phyloP scores from a whole-genome alignment of 1,140 invertebrate genomes.

The Drosophila azteca region DNA sequence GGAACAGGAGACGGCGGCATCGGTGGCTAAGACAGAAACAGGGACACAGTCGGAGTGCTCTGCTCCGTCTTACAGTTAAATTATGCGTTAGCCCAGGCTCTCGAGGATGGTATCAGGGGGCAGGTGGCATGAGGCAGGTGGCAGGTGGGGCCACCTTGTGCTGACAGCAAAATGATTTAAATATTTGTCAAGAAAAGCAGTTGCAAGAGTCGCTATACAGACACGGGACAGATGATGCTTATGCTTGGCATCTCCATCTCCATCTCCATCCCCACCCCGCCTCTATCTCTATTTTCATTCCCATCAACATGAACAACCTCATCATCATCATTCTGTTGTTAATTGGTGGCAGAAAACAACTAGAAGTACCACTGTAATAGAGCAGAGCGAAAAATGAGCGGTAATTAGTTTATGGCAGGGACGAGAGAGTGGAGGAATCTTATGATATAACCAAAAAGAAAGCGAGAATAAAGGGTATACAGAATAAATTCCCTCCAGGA shows the following conservation, averaged over 20 bases:
- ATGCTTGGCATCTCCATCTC: no score
- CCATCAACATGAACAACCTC: conserved; percentile 16
- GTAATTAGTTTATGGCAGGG: conserved; percentile 57
- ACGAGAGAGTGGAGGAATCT: conserved; percentile 2
- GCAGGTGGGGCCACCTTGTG: not conserved
- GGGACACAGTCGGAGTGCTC: conserved; percentile 11
- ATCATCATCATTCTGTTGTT: conserved; percentile 5
- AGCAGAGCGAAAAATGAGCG: conserved; percentile 33
- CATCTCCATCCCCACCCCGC: no score
- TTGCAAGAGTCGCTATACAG: no score
- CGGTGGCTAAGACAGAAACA: no score
- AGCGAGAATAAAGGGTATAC: not conserved
- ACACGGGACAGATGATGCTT: no score
- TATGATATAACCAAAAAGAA: not conserved
- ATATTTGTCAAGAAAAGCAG: conserved; percentile 50
- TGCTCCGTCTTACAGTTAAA: conserved; percentile 59
- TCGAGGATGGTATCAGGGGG: no score
- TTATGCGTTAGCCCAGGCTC: conserved; percentile 53
- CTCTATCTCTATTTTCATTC: no score
- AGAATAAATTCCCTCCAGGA: no score
- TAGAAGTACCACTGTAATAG: conserved; percentile 18
- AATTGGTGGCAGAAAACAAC: conserved; percentile 6
- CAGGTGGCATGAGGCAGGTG: no score
- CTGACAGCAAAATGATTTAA: conserved; percentile 62
- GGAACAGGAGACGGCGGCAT: no score